A percentile compares a stretch with the other conserved stretches of the same genome.
phyloP scores from a whole-genome alignment of 1,140 invertebrate genomes.

The Papilio polyxenes region DNA sequence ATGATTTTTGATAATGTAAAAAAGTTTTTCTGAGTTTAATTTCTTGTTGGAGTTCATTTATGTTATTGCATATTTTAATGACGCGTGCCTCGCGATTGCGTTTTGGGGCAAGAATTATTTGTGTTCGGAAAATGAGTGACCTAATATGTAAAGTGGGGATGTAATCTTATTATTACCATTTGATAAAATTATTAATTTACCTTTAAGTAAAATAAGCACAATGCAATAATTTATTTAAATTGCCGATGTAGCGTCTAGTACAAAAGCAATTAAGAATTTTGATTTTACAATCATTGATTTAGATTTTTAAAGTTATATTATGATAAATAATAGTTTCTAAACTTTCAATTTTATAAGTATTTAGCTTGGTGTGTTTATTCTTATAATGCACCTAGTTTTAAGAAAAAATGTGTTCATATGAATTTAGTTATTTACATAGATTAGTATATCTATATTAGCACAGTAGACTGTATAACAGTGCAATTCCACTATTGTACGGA shows the following conservation, averaged over 20 bases:
- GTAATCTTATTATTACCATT: slow-evolving; percentile 21
- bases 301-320: slow-evolving; percentile 28
- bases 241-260: slow-evolving; percentile 32
- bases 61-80: background rate
- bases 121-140: background rate
- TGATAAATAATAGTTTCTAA: slow-evolving; percentile 26
- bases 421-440: slow-evolving; percentile 76
- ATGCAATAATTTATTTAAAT: slow-evolving; percentile 27
- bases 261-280: slow-evolving; percentile 23
- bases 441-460: slow-evolving; percentile 57
- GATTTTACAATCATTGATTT: slow-evolving; percentile 16
- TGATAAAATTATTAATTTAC: slow-evolving; percentile 22
- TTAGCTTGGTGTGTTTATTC: slow-evolving; percentile 64
- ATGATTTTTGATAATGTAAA: no score
- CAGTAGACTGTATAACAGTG: slow-evolving; percentile 73
- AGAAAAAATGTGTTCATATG: slow-evolving; percentile 79
- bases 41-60: background rate
- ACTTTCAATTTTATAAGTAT: slow-evolving; percentile 57
- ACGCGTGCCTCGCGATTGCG: background rate
- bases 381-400: slow-evolving; percentile 69
- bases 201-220: slow-evolving; percentile 27
- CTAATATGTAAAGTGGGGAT: background rate
- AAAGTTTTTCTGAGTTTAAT: background rate
- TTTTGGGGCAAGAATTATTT: background rate
- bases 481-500: slow-evolving; percentile 57